Conservation (phyloP, 2,797 vertebrate genomes). For the Myotis daubentonii region DNA sequence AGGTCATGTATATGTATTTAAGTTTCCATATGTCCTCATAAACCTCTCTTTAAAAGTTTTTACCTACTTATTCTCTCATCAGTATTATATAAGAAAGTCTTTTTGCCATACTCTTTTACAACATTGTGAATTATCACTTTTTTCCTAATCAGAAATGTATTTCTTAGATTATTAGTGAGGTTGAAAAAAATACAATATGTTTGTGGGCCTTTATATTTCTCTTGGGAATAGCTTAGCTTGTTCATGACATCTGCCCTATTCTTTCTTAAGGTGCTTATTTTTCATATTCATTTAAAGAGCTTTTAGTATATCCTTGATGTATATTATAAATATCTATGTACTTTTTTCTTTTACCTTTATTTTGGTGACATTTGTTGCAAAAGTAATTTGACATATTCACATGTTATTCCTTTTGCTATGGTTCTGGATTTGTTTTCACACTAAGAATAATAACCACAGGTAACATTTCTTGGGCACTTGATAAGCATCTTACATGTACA, state of each 20-base stretch:
- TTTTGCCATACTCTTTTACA: neutral
- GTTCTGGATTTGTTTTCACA: constrained; percentile 11
- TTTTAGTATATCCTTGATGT: neutral
- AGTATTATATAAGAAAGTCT: neutral
- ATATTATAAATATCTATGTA: constrained; percentile 15
- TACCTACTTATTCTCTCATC: constrained; percentile 6
- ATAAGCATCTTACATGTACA: neutral
- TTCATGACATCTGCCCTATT: neutral
- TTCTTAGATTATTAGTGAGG: constrained; percentile 26
- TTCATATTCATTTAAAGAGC: neutral
- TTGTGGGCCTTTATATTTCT: neutral
- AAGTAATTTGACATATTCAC: neutral
- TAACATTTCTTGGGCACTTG: neutral
- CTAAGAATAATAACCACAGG: neutral
- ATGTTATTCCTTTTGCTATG: neutral
- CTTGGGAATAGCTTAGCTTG: constrained; percentile 23
- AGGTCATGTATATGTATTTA: neutral
- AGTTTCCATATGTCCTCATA: constrained; percentile 15
- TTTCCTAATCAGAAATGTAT: constrained; percentile 6
- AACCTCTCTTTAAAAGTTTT: constrained; percentile 28
- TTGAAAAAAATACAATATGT: neutral
- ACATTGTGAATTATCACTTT: neutral
- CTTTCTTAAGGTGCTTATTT: neutral
- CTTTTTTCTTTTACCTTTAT: constrained; percentile 8
- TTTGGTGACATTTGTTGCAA: neutral